Base-by-base conservation (phyloP, 2,888 invertebrate genomes). In the Mesoligia furuncula region DNA sequence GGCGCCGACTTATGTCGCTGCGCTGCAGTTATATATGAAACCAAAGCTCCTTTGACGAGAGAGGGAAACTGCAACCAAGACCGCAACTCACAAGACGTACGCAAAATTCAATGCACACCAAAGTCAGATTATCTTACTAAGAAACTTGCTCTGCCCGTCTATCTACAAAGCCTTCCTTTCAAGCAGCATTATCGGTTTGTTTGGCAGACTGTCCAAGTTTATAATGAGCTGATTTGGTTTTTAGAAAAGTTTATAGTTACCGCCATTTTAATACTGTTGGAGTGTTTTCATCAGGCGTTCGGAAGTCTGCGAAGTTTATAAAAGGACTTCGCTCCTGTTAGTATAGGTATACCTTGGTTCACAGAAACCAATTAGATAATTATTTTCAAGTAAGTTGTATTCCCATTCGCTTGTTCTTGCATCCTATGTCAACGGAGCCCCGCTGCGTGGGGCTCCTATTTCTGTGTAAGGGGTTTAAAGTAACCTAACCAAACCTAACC, bases 171-270 rank as follows among this genome's bases (percentile, higher is more conserved):
- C 17, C 9, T 69, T 72, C 51, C 57, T 66, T 71, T 68, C 51
- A 70, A 11, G 0, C 51, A 39, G 59, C 73, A 36, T 70, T 27
- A 62, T 36, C 39, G 42, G 48, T 17, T 70, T 62, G 73, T 74
- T 81, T 73, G 65, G 45, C 64, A 73, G 39, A 24, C 65, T 42
- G 66, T 64, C 61, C 57, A 84, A 84, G 42, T 84, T 84, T 83
- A 70, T 80, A 77, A 84, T 62, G 77, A 80, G 66, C 51, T 66
- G 51, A 77, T 74, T 69, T 68, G 27, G 48, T 81, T 77, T 83
- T 75, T 73, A 61, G 59, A 36, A 69, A 66, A 76, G 57, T 83
- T 67, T 75, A 66, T 51, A 64, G 27, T 59, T 71, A 39, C 78
- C 20, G 62, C 17, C 15, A 65, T 73, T 73, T 81, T 45, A 81